A percentile compares a stretch with the other conserved stretches of the same genome.
phyloP scores from a whole-genome alignment of 2,797 vertebrate species.

The Philypnodon macrostomus region DNA sequence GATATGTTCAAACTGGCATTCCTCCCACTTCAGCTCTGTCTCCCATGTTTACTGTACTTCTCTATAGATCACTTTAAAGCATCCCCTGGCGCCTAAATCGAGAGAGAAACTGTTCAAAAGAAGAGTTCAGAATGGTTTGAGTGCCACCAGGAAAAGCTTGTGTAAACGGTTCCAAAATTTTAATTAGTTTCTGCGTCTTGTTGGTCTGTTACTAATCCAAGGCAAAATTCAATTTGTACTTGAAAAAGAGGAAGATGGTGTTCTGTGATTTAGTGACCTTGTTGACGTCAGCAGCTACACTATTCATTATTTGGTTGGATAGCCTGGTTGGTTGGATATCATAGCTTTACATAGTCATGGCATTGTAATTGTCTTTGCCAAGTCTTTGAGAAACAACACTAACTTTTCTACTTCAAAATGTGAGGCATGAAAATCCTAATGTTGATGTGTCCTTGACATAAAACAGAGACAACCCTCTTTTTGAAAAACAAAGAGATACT shows the following conservation, averaged over 20 bases:
- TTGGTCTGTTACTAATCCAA: neutral
- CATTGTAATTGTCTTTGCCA: neutral
- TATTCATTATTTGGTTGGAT: neutral
- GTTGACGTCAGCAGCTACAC: neutral
- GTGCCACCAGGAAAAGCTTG: neutral
- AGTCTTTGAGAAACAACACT: neutral
- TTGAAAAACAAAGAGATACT: neutral
- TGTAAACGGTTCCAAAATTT: neutral
- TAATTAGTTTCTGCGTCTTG: constrained; percentile 1
- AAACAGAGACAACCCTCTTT: neutral
- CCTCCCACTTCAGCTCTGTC: neutral
- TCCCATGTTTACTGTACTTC: neutral
- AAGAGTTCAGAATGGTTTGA: neutral
- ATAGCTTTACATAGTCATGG: no score
- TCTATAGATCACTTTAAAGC: neutral
- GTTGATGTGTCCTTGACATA: neutral
- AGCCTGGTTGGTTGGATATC: no score
- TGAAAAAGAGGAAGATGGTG: neutral
- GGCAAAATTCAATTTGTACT: neutral
- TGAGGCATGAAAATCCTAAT: neutral
- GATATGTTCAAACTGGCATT: constrained; percentile 13
- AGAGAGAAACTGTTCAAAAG: neutral
- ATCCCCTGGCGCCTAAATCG: neutral
- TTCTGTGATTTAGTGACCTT: neutral
- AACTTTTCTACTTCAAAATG: neutral